Percentiles rank a stretch among this genome's conserved stretches.
These are phyloP conservation scores for Brachypterus glaber DNA, from an alignment of 2,888 invertebrate genomes.

Conservation along the genomic window DNA sequence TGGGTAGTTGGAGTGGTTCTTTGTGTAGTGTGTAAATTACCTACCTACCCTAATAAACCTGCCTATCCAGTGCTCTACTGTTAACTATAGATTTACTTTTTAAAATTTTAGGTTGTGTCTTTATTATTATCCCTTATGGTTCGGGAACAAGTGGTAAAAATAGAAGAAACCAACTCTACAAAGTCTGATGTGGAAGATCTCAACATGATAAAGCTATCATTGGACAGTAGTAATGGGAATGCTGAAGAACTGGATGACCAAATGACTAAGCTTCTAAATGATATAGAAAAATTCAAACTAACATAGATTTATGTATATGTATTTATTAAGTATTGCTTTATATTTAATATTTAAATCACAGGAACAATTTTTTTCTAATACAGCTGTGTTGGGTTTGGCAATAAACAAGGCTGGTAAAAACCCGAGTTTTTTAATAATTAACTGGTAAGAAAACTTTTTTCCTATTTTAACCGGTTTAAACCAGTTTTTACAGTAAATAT, in stretches of 20 bases:
- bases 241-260: conserved; percentile 33
- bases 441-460: no score
- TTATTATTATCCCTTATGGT: conserved; percentile 24
- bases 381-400: no score
- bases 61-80: no score
- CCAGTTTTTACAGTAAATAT: no score
- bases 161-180: conserved; percentile 17
- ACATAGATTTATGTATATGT: conserved; percentile 15
- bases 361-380: not conserved
- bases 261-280: conserved; percentile 33
- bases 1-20: no score
- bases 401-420: no score
- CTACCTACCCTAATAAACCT: no score
- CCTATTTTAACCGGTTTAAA: no score
- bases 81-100: no score
- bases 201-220: conserved; percentile 32
- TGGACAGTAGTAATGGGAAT: conserved; percentile 29
- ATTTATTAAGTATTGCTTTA: conserved; percentile 1
- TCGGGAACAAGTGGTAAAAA: conserved; percentile 17
- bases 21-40: no score
- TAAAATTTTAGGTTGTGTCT: conserved; percentile 26
- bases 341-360: not conserved
- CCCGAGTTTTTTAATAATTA: no score
- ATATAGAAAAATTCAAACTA: conserved; percentile 35
- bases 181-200: conserved; percentile 22